These are phyloP conservation scores for Centruroides sculpturatus DNA, from an alignment of 1,140 invertebrate genomes.

Conservation along the genomic window DNA sequence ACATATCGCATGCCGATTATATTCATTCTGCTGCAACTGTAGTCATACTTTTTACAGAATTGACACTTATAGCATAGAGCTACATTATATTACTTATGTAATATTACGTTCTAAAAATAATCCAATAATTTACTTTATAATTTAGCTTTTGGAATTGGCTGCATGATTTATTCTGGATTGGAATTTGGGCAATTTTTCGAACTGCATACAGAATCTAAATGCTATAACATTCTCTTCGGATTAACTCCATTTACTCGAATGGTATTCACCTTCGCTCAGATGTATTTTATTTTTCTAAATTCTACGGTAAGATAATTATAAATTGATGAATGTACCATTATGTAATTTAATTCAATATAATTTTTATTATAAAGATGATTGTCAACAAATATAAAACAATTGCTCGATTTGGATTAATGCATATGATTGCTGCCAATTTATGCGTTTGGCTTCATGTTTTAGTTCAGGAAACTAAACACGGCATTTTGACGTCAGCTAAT, in stretches of 20 bases:
- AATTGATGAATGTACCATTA: no score
- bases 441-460: slow-evolving; percentile 88
- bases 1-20: neutral
- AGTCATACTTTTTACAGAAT: neutral
- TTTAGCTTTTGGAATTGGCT: slow-evolving; percentile 74
- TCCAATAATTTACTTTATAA: neutral
- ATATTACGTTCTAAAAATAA: neutral
- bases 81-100: no score
- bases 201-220: slow-evolving; percentile 64
- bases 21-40: neutral
- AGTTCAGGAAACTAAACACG: slow-evolving; percentile 82
- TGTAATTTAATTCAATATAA: neutral
- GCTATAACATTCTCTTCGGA: slow-evolving; percentile 69
- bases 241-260: slow-evolving; percentile 72
- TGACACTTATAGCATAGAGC: neutral
- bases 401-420: slow-evolving; percentile 79
- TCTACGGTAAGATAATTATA: slow-evolving; percentile 30
- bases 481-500: slow-evolving; percentile 45
- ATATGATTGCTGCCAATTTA: slow-evolving; percentile 90
- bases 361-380: slow-evolving; percentile 33
- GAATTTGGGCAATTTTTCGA: slow-evolving; percentile 90
- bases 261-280: slow-evolving; percentile 86
- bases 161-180: slow-evolving; percentile 84
- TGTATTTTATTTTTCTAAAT: slow-evolving; percentile 92
- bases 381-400: slow-evolving; percentile 43